Evolutionary conservation across 2,888 invertebrate genomes (phyloP).

Genomic region (Amiota minor): DNA sequence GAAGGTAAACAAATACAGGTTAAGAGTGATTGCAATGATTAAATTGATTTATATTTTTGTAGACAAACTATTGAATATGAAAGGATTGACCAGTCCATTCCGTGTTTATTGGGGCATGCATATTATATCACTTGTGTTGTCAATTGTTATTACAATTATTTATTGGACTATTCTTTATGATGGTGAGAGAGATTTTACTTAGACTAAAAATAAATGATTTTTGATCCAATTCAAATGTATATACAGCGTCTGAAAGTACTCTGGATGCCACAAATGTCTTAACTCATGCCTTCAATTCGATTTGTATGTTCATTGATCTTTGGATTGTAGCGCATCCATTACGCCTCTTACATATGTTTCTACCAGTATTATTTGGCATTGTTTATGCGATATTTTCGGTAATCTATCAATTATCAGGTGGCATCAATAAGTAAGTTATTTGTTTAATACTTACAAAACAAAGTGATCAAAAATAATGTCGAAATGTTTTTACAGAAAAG

Average conservation of each 20-base stretch:
- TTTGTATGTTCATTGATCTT: conserved; percentile 83
- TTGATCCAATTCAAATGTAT: not conserved
- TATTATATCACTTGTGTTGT: conserved; percentile 78
- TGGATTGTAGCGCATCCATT: conserved; percentile 83
- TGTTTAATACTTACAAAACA: not conserved
- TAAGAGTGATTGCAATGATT: not conserved
- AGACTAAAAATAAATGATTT: not conserved
- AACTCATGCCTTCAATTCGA: conserved; percentile 84
- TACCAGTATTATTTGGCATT: conserved; percentile 77
- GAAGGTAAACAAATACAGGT: conserved; percentile 58
- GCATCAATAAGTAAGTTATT: conserved; percentile 75
- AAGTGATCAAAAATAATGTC: too few relatives aligned
- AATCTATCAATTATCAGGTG: conserved; percentile 79
- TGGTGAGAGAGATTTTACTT: conserved; percentile 55
- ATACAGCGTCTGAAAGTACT: conserved; percentile 70
- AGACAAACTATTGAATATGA: conserved; percentile 69
- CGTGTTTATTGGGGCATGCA: conserved; percentile 82
- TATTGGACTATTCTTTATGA: conserved; percentile 79
- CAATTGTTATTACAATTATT: conserved; percentile 82
- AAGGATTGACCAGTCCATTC: conserved; percentile 70
- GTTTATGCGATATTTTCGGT: conserved; percentile 76
- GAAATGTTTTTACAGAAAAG: conserved; percentile 60
- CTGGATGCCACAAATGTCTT: conserved; percentile 78
- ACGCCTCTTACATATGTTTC: conserved; percentile 78
- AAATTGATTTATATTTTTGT: conserved; percentile 27